phyloP scores from a whole-genome alignment of 2,888 invertebrate genomes.

The Pseudoips prasinana region DNA sequence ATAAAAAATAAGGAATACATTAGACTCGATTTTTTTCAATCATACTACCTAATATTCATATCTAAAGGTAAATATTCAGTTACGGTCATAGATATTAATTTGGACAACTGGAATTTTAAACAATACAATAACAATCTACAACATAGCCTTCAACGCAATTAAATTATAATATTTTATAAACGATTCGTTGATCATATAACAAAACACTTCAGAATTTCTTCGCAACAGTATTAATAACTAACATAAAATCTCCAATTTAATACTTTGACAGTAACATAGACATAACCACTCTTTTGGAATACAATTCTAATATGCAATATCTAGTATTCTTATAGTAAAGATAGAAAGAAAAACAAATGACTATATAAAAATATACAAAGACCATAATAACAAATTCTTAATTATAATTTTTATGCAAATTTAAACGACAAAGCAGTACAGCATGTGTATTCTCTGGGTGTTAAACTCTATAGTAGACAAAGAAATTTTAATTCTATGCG shows the following conservation, averaged over 20 bases:
- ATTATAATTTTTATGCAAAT: conserved; percentile 22
- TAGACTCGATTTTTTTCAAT: conserved; percentile 70
- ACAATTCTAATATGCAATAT: conserved; percentile 50
- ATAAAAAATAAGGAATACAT: conserved; percentile 79
- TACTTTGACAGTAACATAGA: conserved; percentile 53
- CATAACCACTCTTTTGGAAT: conserved; percentile 47
- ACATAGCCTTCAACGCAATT: conserved; percentile 17
- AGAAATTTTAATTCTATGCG: background rate
- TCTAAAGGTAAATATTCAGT: conserved; percentile 45
- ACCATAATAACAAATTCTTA: conserved; percentile 51
- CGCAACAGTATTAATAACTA: conserved; percentile 19
- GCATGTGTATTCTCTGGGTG: conserved; percentile 1
- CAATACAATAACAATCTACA: conserved; percentile 28
- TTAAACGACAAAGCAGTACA: conserved; percentile 12
- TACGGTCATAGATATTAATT: conserved; percentile 47
- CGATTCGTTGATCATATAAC: conserved; percentile 7
- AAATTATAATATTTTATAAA: no score
- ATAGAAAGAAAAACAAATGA: conserved; percentile 59
- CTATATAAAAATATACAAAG: conserved; percentile 63
- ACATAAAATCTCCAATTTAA: conserved; percentile 36
- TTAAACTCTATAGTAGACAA: no score
- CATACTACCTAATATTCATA: conserved; percentile 64
- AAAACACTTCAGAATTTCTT: conserved; percentile 9
- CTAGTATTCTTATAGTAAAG: conserved; percentile 34
- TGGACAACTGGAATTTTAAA: conserved; percentile 32